Evolutionary conservation across 2,797 vertebrate genomes (phyloP).

Genomic region (Gephyroberyx darwinii): DNA sequence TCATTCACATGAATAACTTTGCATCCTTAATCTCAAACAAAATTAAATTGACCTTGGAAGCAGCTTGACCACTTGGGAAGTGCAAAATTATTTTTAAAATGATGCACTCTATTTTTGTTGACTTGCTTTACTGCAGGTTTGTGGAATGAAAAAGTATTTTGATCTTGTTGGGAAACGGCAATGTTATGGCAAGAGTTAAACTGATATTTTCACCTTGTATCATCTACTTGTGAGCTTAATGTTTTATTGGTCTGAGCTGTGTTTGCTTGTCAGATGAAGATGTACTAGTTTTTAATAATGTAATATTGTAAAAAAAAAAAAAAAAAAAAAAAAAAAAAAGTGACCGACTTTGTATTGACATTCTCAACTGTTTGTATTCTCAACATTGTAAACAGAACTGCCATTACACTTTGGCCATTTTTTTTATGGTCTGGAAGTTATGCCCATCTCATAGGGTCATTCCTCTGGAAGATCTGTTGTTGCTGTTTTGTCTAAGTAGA

Average conservation of each 20-base stretch:
- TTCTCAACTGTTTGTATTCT: constrained; percentile 66
- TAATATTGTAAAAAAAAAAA: constrained; percentile 37
- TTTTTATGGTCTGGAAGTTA: constrained; percentile 28
- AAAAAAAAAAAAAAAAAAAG: constrained; percentile 23
- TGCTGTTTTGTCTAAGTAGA: constrained; percentile 64
- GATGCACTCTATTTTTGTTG: constrained; percentile 18
- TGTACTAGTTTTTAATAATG: constrained; percentile 48
- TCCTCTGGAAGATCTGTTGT: constrained; percentile 43
- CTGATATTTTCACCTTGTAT: constrained; percentile 35
- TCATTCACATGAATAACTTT: constrained; percentile 16
- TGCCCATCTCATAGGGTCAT: constrained; percentile 4
- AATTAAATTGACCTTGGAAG: constrained; percentile 26
- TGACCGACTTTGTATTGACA: constrained; percentile 72
- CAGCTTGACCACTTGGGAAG: constrained; percentile 36
- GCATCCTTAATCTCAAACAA: constrained; percentile 3
- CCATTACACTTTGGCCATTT: constrained; percentile 39
- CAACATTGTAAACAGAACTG: constrained; percentile 52
- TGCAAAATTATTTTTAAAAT: constrained; percentile 32
- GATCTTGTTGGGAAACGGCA: constrained; percentile 37
- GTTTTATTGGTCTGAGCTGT: constrained; percentile 34
- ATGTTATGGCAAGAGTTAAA: constrained; percentile 30
- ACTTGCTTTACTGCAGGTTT: constrained; percentile 31
- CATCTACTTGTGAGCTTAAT: constrained; percentile 41
- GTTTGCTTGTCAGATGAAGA: constrained; percentile 29
- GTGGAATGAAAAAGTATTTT: constrained; percentile 41